Percentiles rank a stretch among this genome's conserved stretches.
Conservation (phyloP, 2,888 invertebrate species). For the Hemaris fuciformis region DNA sequence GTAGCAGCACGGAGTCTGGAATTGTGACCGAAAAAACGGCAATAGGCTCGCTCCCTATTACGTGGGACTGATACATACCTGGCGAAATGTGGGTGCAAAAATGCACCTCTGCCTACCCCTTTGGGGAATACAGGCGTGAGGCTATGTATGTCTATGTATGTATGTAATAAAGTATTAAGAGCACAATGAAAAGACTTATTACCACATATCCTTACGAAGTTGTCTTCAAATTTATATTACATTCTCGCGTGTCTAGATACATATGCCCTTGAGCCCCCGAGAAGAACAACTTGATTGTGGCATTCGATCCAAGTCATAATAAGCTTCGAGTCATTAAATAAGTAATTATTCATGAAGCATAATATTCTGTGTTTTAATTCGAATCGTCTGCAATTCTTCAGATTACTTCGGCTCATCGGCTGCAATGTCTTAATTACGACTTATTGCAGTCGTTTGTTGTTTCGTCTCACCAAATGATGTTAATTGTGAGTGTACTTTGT, state of each 20-base stretch:
- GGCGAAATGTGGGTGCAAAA: too few species aligned
- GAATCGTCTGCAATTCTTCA: neutral
- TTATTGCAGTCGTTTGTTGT: neutral
- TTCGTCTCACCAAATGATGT: too few species aligned
- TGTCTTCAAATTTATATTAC: neutral
- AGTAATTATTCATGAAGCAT: constrained; percentile 2
- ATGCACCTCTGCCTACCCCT: too few species aligned
- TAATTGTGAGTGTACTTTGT: too few species aligned
- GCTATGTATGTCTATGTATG: too few species aligned
- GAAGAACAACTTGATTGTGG: neutral
- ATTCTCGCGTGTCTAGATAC: neutral
- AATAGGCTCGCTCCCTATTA: too few species aligned
- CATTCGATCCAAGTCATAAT: neutral
- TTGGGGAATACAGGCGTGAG: too few species aligned
- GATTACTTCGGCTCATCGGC: neutral
- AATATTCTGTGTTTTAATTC: neutral
- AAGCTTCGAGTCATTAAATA: neutral
- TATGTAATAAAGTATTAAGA: neutral
- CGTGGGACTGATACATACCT: too few species aligned
- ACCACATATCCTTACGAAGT: neutral
- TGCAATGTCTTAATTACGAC: neutral
- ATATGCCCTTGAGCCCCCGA: neutral
- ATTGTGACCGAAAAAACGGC: too few species aligned
- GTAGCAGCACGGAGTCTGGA: too few species aligned
- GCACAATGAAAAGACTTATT: neutral